A percentile compares a stretch with the other conserved stretches of the same genome.
phyloP scores from a whole-genome alignment of 2,888 invertebrate genomes.

The Drosophila kambysellisi region DNA sequence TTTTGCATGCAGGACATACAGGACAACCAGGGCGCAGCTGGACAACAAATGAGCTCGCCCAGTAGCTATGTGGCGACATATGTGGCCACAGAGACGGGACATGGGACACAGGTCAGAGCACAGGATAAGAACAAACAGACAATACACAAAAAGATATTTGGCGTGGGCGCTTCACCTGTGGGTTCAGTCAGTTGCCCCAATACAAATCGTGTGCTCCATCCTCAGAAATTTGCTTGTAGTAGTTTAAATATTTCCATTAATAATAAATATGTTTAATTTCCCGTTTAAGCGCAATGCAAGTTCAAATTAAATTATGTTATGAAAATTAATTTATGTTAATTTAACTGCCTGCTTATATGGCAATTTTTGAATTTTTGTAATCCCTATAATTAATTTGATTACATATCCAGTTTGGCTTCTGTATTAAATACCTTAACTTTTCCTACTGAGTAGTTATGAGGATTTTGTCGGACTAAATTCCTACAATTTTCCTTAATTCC shows the following conservation, averaged over 20 bases:
- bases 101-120: conserved; percentile 17
- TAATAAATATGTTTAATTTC: not conserved
- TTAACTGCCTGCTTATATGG: not conserved
- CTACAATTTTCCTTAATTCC: not conserved
- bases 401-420: too few relatives aligned
- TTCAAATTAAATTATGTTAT: not conserved
- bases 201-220: not conserved
- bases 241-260: not conserved
- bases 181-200: not conserved
- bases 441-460: not conserved
- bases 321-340: not conserved
- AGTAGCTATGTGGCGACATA: conserved; percentile 73
- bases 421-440: too few relatives aligned
- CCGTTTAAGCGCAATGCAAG: not conserved
- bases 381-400: not conserved
- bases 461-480: too few relatives aligned
- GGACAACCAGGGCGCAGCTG: conserved; percentile 47
- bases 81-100: conserved; percentile 72
- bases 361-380: not conserved
- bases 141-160: conserved; percentile 8
- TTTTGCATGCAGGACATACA: conserved; percentile 51
- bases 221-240: not conserved
- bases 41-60: conserved; percentile 66
- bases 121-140: conserved; percentile 10
- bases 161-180: not conserved